Evolutionary conservation across 30 jellyfish, hydroid and myxozoan genomes (phyloP).

Genomic region (Aurelia sp.): DNA sequence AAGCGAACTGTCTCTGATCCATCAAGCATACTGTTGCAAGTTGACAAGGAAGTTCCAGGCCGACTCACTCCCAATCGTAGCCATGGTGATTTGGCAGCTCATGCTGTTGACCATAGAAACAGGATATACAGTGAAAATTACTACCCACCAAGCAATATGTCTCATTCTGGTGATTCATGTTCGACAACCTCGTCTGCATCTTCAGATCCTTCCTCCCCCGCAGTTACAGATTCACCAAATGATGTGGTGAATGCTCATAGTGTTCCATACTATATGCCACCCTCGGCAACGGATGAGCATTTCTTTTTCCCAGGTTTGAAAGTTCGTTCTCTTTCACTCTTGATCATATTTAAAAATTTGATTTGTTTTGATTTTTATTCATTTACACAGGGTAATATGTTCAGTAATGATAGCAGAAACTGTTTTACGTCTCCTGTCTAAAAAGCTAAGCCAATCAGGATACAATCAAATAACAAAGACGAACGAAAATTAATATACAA

Average conservation of each 20-base stretch:
- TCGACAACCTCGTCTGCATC: constrained; percentile 94
- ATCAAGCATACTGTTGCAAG: constrained; percentile 60
- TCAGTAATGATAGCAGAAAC: no score
- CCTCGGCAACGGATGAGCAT: constrained; percentile 58
- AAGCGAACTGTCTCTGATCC: constrained; percentile 88
- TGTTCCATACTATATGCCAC: constrained; percentile 55
- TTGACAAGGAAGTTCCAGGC: constrained; percentile 50
- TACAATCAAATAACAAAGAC: no score
- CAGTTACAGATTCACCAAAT: constrained; percentile 67
- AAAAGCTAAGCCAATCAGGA: no score
- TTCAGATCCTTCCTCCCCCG: constrained; percentile 90
- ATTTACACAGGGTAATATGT: no score
- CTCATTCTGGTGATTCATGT: constrained; percentile 88
- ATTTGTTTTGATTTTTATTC: no score
- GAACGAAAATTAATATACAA: no score
- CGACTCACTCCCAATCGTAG: constrained; percentile 71
- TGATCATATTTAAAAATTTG: no score
- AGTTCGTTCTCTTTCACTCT: neutral
- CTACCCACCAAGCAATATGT: constrained; percentile 46
- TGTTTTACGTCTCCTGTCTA: no score
- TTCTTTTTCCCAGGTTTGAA: constrained; percentile 73
- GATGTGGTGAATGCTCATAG: constrained; percentile 57
- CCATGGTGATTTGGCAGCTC: constrained; percentile 79
- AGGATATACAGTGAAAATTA: constrained; percentile 53
- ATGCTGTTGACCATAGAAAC: constrained; percentile 51